Percentiles rank a stretch among this genome's conserved stretches.
phyloP scores from a whole-genome alignment of 2,888 invertebrate species.

The Nemotelus pantherinus region DNA sequence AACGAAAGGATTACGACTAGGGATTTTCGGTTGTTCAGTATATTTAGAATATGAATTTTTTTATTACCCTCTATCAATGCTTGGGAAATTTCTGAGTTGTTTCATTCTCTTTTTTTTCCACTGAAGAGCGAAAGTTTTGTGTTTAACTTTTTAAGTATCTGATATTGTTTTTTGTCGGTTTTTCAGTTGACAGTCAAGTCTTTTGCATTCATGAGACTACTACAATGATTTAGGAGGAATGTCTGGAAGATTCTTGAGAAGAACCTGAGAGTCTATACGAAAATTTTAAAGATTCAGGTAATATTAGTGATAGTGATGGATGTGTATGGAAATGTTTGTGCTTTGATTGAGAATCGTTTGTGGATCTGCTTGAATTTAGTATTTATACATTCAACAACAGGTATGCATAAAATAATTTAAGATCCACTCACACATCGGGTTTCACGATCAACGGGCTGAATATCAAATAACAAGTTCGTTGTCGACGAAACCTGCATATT shows the following conservation, averaged over 20 bases:
- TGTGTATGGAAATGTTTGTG: too few species aligned
- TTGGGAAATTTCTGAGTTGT: neutral
- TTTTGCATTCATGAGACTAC: too few species aligned
- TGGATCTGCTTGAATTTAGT: neutral
- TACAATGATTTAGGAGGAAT: too few species aligned
- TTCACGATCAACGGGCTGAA: slow-evolving; percentile 86
- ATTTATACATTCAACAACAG: neutral
- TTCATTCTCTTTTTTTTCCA: slow-evolving; percentile 7
- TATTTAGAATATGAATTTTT: slow-evolving; percentile 26
- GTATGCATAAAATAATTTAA: neutral
- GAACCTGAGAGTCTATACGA: too few species aligned
- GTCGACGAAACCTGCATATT: slow-evolving; percentile 97
- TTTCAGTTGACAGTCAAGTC: too few species aligned
- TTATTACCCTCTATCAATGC: neutral
- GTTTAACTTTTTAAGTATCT: slow-evolving; percentile 30
- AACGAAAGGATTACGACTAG: slow-evolving; percentile 30
- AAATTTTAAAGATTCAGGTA: too few species aligned
- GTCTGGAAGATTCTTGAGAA: too few species aligned
- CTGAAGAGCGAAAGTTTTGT: slow-evolving; percentile 8
- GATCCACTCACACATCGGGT: slow-evolving; percentile 80
- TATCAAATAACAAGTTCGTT: slow-evolving; percentile 79
- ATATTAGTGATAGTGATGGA: too few species aligned
- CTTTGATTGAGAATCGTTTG: too few species aligned
- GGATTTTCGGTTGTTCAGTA: slow-evolving; percentile 12
- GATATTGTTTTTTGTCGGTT: slow-evolving; percentile 2